Evolutionary conservation across 2,888 invertebrate species (phyloP), one percentile per base, ranked within the genome.

Genomic region (Drepanosiphum platanoidis): DNA sequence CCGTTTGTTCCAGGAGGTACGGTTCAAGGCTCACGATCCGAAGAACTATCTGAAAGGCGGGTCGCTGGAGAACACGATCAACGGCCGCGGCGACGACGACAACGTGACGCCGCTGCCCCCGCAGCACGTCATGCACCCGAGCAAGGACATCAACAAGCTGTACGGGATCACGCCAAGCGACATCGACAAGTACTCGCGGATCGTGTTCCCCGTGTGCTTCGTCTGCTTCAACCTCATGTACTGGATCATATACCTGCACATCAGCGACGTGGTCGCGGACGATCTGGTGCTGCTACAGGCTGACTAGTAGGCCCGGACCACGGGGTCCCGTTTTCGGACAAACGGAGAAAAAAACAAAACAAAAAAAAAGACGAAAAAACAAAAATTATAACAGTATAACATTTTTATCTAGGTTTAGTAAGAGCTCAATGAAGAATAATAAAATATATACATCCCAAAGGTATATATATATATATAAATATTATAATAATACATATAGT

Each of bases 151-250:
- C 91, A 96, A 95, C 93, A 96, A 96, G 91, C 92, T 96, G 88
- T 93, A 95, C 91, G 96, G 95, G 89, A 95, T 97, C 90, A 97
- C 97, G 89, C 97, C 97, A 86, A 97, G 97, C 90, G 98, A 97
- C 91, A 99, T 99, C 91, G 99, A 99, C 93, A 98, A 98, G 92
- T 98, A 98, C 91, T 98, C 98, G 87, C 94, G 99, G 89, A 97
- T 98, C 91, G 95, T 98, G 89, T 99, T 99, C 91, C 99, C 99
- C 84, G 96, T 98, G 89, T 96, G 98, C 92, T 99, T 99, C 92
- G 95, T 98, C 88, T 96, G 98, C 91, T 99, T 99, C 93, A 99
- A 99, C 92, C 93, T 97, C 88, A 97, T 97, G 97, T 97, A 97
- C 92, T 97, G 97, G 97, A 97, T 97, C 91, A 97, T 97, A 90